Percentiles rank a stretch among this genome's conserved stretches.
Conservation (phyloP, 2,797 vertebrate species). For the Muraenolepis orangiensis region DNA sequence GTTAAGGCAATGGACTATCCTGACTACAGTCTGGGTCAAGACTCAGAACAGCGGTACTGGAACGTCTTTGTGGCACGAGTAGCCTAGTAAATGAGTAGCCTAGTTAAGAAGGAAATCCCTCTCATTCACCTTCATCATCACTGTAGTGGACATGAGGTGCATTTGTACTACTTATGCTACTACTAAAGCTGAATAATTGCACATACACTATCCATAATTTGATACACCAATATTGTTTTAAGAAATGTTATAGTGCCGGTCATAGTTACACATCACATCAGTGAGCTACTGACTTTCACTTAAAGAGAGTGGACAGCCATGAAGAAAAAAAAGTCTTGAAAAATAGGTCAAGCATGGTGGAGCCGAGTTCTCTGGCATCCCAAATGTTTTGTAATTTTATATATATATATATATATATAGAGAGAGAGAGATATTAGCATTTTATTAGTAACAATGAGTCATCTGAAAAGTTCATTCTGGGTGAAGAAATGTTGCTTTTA, state of each 20-base stretch:
- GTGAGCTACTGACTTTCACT: not conserved
- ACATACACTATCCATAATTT: not conserved
- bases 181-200: not conserved
- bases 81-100: slow-evolving; percentile 1
- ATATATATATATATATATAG: too few species aligned
- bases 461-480: not conserved
- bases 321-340: not conserved
- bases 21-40: not conserved
- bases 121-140: not conserved
- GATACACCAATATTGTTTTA: not conserved
- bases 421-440: too few species aligned
- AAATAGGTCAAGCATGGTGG: not conserved
- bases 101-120: not conserved
- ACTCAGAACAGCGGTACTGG: not conserved
- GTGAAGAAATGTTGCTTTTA: not conserved
- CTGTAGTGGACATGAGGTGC: not conserved
- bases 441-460: not conserved
- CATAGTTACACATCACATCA: not conserved
- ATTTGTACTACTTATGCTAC: not conserved
- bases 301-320: slow-evolving; percentile 9
- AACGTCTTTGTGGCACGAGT: not conserved
- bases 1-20: not conserved
- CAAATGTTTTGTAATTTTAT: too few species aligned
- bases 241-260: not conserved
- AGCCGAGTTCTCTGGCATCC: too few species aligned